Evolutionary conservation across 2,113 vertebrate species (phyloP).

Genomic region (Perca flavescens): DNA sequence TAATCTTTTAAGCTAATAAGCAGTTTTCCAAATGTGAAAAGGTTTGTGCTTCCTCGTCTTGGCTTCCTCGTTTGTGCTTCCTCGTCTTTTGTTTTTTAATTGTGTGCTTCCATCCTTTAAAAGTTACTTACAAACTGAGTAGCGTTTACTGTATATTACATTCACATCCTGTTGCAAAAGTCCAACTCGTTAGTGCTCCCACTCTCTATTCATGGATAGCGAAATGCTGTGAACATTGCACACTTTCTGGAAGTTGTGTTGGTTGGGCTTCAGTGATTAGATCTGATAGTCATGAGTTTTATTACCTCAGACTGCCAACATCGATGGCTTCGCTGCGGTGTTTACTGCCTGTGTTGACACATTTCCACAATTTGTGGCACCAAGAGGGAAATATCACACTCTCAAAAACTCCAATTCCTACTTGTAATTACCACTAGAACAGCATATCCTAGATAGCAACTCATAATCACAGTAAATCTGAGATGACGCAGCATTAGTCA

Average conservation of each 20-base stretch:
- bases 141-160: slow-evolving; percentile 7
- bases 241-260: slow-evolving; percentile 20
- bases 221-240: slow-evolving; percentile 5
- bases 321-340: slow-evolving; percentile 37
- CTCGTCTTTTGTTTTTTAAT: neutral
- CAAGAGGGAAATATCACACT: slow-evolving; percentile 18
- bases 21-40: slow-evolving; percentile 56
- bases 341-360: slow-evolving; percentile 42
- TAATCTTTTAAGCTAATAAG: slow-evolving; percentile 70
- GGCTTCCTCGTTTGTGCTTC: slow-evolving; percentile 29
- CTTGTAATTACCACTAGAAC: slow-evolving; percentile 24
- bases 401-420: slow-evolving; percentile 24
- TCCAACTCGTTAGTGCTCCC: slow-evolving; percentile 9
- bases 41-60: slow-evolving; percentile 29
- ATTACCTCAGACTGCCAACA: slow-evolving; percentile 31
- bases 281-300: slow-evolving; percentile 43
- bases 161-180: neutral
- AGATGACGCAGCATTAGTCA: slow-evolving; percentile 37
- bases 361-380: slow-evolving; percentile 50
- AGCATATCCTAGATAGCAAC: slow-evolving; percentile 16
- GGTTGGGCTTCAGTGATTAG: slow-evolving; percentile 47
- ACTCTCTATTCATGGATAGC: slow-evolving; percentile 15
- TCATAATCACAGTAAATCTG: slow-evolving; percentile 36
- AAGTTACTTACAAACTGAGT: slow-evolving; percentile 5
- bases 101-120: slow-evolving; percentile 1